Evolutionary conservation across 2,113 vertebrate species (phyloP), one percentile per base, ranked within the genome.

Genomic region (Salvator merianae): DNA sequence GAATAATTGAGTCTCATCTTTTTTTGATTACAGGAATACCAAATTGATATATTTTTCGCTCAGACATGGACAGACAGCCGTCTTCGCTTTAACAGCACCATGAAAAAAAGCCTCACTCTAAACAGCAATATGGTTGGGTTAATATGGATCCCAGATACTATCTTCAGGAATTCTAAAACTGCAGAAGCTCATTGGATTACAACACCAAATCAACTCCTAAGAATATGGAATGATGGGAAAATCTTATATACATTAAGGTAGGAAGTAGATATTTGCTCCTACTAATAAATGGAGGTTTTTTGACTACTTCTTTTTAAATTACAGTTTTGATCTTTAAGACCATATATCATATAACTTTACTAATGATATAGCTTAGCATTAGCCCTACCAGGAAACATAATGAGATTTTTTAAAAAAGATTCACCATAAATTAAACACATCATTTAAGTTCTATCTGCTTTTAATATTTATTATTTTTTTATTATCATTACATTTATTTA

Each of bases 101-200:
- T 98, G 97, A 99, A 99, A 91, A 99, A 98, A 91, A 97, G 98
- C 83, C 82, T 99, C 75, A 99, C 98, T 43, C 91, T 99, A 43
- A 99, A 99, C 94, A 99, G 98, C 95, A 99, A 99, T 87, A 99
- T 99, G 98, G 98, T 99, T 59, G 98, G 98, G 53, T 94, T 98
- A 63, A 99, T 99, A 84, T 99, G 98, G 98, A 96, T 99, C 16
- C 98, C 98, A 0, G 98, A 99, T 79, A 99, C 98, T 0, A 99
- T 99, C 95, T 99, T 99, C 94, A 97, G 98, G 74, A 99, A 99
- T 87, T 99, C 98, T 0, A 99, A 99, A 90, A 98, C 94, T 0
- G 98, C 98, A 0, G 98, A 99, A 74, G 97, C 98, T 32, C 98
- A 99, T 88, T 99, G 98, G 98, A 99, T 99, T 91, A 99, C 98